Evolutionary conservation across 2,888 invertebrate species (phyloP).

Genomic region (Diploptera punctata): DNA sequence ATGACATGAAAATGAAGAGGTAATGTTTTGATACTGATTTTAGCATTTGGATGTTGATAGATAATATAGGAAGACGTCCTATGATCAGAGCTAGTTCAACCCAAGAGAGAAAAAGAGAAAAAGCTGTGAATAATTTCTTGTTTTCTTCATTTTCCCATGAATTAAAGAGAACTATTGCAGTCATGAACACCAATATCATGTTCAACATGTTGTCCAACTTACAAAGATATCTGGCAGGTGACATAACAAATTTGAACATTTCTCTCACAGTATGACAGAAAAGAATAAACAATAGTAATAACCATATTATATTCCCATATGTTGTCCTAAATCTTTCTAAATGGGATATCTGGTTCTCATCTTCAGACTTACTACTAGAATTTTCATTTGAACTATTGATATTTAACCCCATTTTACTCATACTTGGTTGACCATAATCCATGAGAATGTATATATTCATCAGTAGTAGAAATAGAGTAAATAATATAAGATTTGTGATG

Average conservation of each 20-base stretch:
- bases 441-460: slow-evolving; percentile 73
- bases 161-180: slow-evolving; percentile 4
- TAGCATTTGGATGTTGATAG: slow-evolving; percentile 84
- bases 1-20: slow-evolving; percentile 76
- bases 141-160: slow-evolving; percentile 2
- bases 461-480: slow-evolving; percentile 70
- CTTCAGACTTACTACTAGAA: not conserved
- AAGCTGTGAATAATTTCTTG: slow-evolving; percentile 54
- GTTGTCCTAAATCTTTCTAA: not conserved
- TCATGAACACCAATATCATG: not conserved
- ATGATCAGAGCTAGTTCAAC: slow-evolving; percentile 78
- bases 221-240: not conserved
- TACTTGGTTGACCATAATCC: slow-evolving; percentile 59
- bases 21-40: slow-evolving; percentile 81
- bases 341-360: not conserved
- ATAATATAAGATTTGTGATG: slow-evolving; percentile 74
- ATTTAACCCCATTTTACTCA: no score
- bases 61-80: slow-evolving; percentile 78
- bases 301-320: not conserved
- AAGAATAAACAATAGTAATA: slow-evolving; percentile 8
- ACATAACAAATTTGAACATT: slow-evolving; percentile 11
- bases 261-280: slow-evolving; percentile 10
- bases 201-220: slow-evolving; percentile 56
- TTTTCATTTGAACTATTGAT: not conserved
- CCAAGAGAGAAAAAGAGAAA: slow-evolving; percentile 76